These are phyloP conservation scores for Tribolium castaneum DNA, from an alignment of 1,140 invertebrate genomes.

Conservation along the genomic window DNA sequence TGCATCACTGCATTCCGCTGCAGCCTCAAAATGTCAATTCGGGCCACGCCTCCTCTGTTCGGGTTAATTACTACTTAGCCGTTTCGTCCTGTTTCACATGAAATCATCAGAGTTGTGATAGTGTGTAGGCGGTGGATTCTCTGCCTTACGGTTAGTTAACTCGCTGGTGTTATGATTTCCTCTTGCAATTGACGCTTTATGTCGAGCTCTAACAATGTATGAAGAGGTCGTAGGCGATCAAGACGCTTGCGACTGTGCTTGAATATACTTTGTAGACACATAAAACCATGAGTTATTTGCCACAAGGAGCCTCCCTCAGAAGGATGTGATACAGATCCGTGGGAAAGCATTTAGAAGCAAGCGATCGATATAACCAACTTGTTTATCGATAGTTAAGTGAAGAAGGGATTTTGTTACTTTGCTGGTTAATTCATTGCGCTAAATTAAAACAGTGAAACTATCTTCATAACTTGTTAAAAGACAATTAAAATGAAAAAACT, in stretches of 20 bases:
- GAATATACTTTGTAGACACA: not conserved
- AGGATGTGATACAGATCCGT: not conserved
- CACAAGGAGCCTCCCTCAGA: not conserved
- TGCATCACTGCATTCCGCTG: not conserved
- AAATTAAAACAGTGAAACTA: not conserved
- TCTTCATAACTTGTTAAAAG: not conserved
- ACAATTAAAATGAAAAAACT: too few relatives aligned
- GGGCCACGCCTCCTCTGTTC: not conserved
- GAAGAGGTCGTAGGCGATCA: slow-evolving; percentile 6
- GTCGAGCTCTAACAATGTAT: not conserved
- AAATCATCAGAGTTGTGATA: slow-evolving; percentile 3
- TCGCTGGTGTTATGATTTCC: not conserved
- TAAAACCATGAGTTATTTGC: slow-evolving; percentile 12
- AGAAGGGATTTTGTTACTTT: not conserved
- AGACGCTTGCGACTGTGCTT: not conserved
- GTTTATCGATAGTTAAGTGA: not conserved
- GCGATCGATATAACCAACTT: not conserved
- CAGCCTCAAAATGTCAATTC: slow-evolving; percentile 30
- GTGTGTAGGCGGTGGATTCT: not conserved
- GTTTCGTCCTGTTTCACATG: slow-evolving; percentile 25
- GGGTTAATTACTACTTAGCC: not conserved
- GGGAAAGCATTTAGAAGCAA: not conserved
- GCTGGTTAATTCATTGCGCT: too few relatives aligned
- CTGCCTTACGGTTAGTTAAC: not conserved
- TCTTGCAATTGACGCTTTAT: slow-evolving; percentile 9